phyloP scores from a whole-genome alignment of 1,140 invertebrate genomes.

The Manduca sexta region DNA sequence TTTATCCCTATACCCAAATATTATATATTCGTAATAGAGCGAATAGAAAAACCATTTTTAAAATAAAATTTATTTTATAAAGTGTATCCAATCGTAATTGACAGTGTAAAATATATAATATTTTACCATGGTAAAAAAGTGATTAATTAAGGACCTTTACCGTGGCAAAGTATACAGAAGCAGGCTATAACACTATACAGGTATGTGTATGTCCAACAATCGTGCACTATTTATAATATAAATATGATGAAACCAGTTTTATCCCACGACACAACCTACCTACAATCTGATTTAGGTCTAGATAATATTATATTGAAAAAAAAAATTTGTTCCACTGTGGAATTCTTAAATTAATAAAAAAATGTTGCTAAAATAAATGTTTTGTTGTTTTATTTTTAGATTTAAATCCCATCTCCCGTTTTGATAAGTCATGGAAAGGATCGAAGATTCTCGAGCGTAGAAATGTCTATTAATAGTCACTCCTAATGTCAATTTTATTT shows the following conservation, averaged over 20 bases:
- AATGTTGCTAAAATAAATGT: slow-evolving; percentile 71
- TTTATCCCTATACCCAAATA: too few relatives aligned
- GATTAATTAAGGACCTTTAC: neutral
- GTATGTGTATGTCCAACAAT: slow-evolving; percentile 17
- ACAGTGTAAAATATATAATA: slow-evolving; percentile 7
- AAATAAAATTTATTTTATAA: neutral
- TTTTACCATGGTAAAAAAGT: slow-evolving; percentile 1
- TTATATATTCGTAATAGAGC: too few relatives aligned
- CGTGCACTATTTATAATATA: slow-evolving; percentile 19
- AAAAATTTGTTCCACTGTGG: slow-evolving; percentile 66
- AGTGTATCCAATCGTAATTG: slow-evolving; percentile 11
- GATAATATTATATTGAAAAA: slow-evolving; percentile 57
- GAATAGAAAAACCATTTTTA: neutral
- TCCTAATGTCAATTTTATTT: too few relatives aligned
- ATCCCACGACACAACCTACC: slow-evolving; percentile 43
- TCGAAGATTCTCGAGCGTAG: too few relatives aligned
- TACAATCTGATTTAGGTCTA: slow-evolving; percentile 62
- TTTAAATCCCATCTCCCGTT: too few relatives aligned
- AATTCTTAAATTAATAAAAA: slow-evolving; percentile 75
- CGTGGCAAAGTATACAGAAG: slow-evolving; percentile 5
- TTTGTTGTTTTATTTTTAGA: slow-evolving; percentile 48
- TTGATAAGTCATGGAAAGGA: too few relatives aligned
- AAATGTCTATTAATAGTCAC: too few relatives aligned
- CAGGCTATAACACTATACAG: slow-evolving; percentile 14
- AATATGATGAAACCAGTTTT: slow-evolving; percentile 22